Base-by-base conservation (phyloP, 2,797 vertebrate species). In the Scolopax rusticola region DNA sequence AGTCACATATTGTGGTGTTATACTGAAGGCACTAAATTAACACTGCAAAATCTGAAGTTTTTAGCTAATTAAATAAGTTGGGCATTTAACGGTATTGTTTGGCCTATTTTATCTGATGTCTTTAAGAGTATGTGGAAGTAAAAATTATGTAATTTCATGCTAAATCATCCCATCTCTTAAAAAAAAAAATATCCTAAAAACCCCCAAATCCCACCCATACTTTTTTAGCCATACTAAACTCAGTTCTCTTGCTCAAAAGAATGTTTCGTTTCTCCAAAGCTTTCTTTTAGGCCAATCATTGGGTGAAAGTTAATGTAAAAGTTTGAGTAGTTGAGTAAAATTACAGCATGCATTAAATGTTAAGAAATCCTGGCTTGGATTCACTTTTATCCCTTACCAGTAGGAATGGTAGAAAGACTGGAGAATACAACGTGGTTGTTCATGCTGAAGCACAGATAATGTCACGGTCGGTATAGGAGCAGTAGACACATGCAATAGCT, bases 171-270 rank as follows among this genome's bases (percentile, higher is more conserved):
- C 2, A 75, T 75, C 59, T 84, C 75, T 94, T 63, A 4, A 14
- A 71, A 76, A 71, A 71, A 68, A 25, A n/a, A 36, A 17, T 8
- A 2, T 59, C 21, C 3, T 7, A 51, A 75, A 47, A 1, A 18
- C n/a, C 25, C 1, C 36, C 36, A 68, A 9, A 3, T 0, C 24
- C 59, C 32, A 45, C 9, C 20, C 5, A 6, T 5, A 9, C 7
- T 23, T 78, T 86, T 61, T 83, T 16, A 70, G 27, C 20, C 6
- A 11, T 11, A 51, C 25, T 24, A 65, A 64, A 9, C 2, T 69
- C 75, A 24, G 17, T 10, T 73, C 6, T 43, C 15, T 51, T 82
- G 50, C 23, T 73, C 33, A 12, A 60, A 60, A n/a, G 5, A 78
- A 64, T 9, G 5, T 47, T 81, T 84, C 21, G 18, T 47, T 86